A percentile compares a stretch with the other conserved stretches of the same genome.
These are phyloP conservation scores for Tholera decimalis DNA, from an alignment of 2,888 invertebrate species.

Conservation along the genomic window DNA sequence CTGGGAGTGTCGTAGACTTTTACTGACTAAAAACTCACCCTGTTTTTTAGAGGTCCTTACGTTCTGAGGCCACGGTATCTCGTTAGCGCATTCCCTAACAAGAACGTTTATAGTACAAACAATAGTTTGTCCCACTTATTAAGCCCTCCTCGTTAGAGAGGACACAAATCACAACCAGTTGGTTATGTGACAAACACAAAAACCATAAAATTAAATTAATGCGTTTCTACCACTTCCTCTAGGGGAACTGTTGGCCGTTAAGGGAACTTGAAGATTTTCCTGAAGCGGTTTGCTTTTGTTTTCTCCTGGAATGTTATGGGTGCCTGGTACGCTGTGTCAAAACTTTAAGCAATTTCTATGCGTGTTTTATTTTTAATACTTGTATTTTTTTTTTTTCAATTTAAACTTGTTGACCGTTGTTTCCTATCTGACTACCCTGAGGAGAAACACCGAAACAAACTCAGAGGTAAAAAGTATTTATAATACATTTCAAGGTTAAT, in stretches of 20 bases:
- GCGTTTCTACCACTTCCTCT: constrained; percentile 80
- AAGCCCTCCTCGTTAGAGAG: constrained; percentile 84
- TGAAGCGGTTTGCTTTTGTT: constrained; percentile 37
- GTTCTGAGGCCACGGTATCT: no score
- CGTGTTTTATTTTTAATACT: background rate
- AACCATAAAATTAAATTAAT: constrained; percentile 92
- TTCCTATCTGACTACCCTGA: no score
- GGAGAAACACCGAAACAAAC: no score
- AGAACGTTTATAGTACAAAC: background rate
- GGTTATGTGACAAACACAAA: constrained; percentile 90
- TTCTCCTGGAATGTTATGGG: constrained; percentile 32
- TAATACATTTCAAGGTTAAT: background rate
- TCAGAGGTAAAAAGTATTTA: no score
- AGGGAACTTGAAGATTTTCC: constrained; percentile 76
- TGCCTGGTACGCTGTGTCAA: constrained; percentile 15
- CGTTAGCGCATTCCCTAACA: no score
- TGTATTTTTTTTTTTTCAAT: no score
- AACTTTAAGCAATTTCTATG: background rate
- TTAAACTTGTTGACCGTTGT: no score
- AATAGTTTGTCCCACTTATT: constrained; percentile 73
- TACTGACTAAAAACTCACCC: no score
- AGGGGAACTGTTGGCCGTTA: constrained; percentile 82
- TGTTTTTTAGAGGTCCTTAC: no score
- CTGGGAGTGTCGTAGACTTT: no score
- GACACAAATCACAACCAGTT: constrained; percentile 87